phyloP scores from a whole-genome alignment of 1,140 invertebrate genomes.

The Drosophila trapezifrons region DNA sequence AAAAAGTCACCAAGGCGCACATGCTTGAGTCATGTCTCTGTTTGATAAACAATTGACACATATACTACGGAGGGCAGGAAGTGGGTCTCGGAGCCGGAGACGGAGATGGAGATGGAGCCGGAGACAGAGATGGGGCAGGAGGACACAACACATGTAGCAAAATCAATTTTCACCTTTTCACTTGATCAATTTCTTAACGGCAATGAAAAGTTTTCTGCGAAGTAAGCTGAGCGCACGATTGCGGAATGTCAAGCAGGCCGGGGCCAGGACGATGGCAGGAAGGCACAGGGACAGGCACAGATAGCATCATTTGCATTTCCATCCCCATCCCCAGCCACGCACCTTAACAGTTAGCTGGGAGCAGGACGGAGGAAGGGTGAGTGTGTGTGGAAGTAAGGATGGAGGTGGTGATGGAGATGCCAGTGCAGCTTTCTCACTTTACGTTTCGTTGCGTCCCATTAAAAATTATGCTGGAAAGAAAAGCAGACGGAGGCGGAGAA shows the following conservation, averaged over 20 bases:
- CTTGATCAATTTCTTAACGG: slow-evolving; percentile 82
- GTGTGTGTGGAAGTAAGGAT: neutral
- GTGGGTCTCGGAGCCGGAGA: neutral
- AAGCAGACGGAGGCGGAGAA: slow-evolving; percentile 16
- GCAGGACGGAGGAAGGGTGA: neutral
- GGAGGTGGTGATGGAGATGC: slow-evolving; percentile 10
- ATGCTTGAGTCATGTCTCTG: slow-evolving; percentile 52
- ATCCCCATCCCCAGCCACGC: slow-evolving; percentile 42
- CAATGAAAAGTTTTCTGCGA: slow-evolving; percentile 77
- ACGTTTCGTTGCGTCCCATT: slow-evolving; percentile 81
- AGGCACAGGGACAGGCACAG: slow-evolving; percentile 54
- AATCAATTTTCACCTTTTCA: slow-evolving; percentile 83
- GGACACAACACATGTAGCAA: slow-evolving; percentile 71
- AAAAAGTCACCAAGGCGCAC: slow-evolving; percentile 67
- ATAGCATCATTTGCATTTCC: slow-evolving; percentile 79
- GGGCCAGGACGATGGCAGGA: neutral
- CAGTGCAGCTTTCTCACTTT: slow-evolving; percentile 75
- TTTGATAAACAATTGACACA: slow-evolving; percentile 78
- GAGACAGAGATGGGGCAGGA: slow-evolving; percentile 3
- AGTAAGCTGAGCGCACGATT: slow-evolving; percentile 52
- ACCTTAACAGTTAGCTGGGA: slow-evolving; percentile 73
- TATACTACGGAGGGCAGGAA: slow-evolving; percentile 23
- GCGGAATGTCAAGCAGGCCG: slow-evolving; percentile 70
- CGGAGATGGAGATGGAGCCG: neutral
- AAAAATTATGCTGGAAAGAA: slow-evolving; percentile 76